These are phyloP conservation scores for Aphelocoma californica DNA, from an alignment of 2,797 vertebrate genomes.

Conservation along the genomic window DNA sequence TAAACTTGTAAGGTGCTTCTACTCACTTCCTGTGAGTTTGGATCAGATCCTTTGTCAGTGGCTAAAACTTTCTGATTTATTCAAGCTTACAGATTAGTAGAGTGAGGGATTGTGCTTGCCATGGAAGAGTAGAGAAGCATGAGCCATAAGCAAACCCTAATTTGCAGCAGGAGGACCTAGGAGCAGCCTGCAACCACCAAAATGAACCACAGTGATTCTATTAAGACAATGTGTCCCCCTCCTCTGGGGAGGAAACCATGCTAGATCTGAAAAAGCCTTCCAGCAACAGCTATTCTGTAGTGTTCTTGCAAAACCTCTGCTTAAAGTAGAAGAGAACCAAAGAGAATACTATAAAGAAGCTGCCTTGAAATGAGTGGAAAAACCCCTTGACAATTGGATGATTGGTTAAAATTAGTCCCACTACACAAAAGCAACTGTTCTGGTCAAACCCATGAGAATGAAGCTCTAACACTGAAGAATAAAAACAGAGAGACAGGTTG, in stretches of 20 bases:
- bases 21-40: neutral
- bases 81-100: neutral
- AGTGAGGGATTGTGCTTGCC: neutral
- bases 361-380: constrained; percentile 22
- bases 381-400: constrained; percentile 27
- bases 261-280: constrained; percentile 26
- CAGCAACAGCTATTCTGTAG: constrained; percentile 26
- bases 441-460: constrained; percentile 47
- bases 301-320: constrained; percentile 36
- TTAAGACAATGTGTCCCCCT: constrained; percentile 21
- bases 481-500: constrained; percentile 49
- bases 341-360: constrained; percentile 39
- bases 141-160: neutral
- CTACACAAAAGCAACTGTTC: constrained; percentile 29
- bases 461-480: constrained; percentile 7
- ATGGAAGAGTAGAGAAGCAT: neutral
- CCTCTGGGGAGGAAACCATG: neutral
- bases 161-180: neutral
- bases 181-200: neutral
- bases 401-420: constrained; percentile 57
- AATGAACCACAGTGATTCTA: neutral
- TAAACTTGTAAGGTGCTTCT: neutral
- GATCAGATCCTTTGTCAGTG: neutral
- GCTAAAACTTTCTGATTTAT: neutral
- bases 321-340: constrained; percentile 11